Percentiles rank a stretch among this genome's conserved stretches.
Evolutionary conservation across 2,113 vertebrate species (phyloP).

Genomic region (Panthera uncia): DNA sequence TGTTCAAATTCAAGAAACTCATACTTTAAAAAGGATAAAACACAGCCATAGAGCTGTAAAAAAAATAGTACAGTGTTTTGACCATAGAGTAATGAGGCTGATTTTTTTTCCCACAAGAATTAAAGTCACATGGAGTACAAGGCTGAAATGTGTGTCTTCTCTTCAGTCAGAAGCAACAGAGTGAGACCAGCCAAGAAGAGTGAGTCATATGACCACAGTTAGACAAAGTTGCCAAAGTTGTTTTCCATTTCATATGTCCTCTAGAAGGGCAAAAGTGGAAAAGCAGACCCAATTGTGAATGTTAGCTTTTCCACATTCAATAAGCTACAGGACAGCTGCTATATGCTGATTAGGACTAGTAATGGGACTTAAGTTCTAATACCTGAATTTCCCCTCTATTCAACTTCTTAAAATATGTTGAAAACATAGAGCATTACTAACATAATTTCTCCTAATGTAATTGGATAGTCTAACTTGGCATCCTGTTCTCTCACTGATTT

Average conservation of each 20-base stretch:
- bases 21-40: conserved; percentile 12
- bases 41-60: neutral
- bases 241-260: conserved; percentile 55
- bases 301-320: neutral
- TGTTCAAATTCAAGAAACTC: conserved; percentile 9
- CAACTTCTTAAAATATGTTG: neutral
- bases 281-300: neutral
- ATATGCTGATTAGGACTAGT: neutral
- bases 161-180: neutral
- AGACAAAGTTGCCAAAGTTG: neutral
- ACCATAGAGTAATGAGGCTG: neutral
- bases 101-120: neutral
- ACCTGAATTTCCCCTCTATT: neutral
- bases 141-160: neutral
- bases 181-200: conserved; percentile 8
- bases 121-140: neutral
- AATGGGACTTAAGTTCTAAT: neutral
- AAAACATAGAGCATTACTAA: neutral
- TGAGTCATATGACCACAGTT: conserved; percentile 50
- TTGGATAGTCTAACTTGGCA: neutral
- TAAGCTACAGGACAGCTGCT: neutral
- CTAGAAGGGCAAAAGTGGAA: conserved; percentile 41
- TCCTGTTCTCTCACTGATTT: neutral
- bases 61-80: neutral
- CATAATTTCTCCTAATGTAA: neutral